Evolutionary conservation across 2,888 invertebrate genomes (phyloP).

Genomic region (Tuta absoluta): DNA sequence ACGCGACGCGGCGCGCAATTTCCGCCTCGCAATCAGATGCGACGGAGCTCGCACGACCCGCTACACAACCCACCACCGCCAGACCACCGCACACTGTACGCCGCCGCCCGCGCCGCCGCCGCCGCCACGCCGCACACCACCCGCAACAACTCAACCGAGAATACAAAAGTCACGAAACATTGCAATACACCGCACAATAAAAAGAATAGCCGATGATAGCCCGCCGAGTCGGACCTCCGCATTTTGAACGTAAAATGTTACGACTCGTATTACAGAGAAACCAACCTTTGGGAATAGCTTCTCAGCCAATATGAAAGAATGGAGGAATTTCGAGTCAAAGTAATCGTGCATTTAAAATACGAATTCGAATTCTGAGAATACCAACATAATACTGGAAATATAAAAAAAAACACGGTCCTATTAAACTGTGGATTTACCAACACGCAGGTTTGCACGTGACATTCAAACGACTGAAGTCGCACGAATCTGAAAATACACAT

Average conservation of each 20-base stretch:
- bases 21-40: slow-evolving; percentile 74
- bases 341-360: slow-evolving; percentile 4
- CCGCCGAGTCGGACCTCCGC: slow-evolving; percentile 17
- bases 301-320: background rate
- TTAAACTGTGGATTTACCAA: slow-evolving; percentile 3
- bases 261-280: slow-evolving; percentile 12
- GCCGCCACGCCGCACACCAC: background rate
- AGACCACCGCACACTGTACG: too few relatives aligned
- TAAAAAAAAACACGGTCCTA: background rate
- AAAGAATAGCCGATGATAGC: slow-evolving; percentile 35
- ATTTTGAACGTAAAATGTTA: slow-evolving; percentile 21
- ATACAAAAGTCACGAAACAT: slow-evolving; percentile 39
- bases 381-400: background rate
- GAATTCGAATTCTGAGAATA: slow-evolving; percentile 1
- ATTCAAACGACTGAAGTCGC: slow-evolving; percentile 16
- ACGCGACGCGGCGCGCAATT: slow-evolving; percentile 74
- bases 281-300: slow-evolving; percentile 14
- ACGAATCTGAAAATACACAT: slow-evolving; percentile 22
- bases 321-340: background rate
- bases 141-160: slow-evolving; percentile 49
- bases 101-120: background rate
- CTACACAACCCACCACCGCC: slow-evolving; percentile 19
- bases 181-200: slow-evolving; percentile 44
- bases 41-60: slow-evolving; percentile 44
- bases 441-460: slow-evolving; percentile 21